Conservation (phyloP, 1,140 invertebrate genomes). For the Arctopsyche grandis region DNA sequence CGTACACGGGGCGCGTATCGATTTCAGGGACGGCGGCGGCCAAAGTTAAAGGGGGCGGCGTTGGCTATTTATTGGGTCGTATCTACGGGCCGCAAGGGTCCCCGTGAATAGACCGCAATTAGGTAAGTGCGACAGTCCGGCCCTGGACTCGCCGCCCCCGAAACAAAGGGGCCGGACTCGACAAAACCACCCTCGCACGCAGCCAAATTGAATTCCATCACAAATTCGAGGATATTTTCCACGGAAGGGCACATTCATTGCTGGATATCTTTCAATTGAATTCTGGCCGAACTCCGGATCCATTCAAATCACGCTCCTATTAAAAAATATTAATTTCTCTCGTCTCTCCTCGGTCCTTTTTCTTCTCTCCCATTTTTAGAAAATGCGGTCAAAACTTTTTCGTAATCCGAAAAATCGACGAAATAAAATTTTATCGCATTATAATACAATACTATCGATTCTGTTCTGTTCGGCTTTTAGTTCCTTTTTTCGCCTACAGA, state of each 20-base stretch:
- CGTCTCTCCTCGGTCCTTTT: neutral
- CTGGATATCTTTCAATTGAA: constrained; percentile 14
- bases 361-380: too few relatives aligned
- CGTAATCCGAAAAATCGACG: too few relatives aligned
- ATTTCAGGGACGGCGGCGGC: neutral
- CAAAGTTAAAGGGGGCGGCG: neutral
- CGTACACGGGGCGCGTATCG: too few relatives aligned
- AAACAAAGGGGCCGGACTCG: constrained; percentile 22
- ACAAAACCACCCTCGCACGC: neutral
- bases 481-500: too few relatives aligned
- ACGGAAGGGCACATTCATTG: neutral
- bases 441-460: too few relatives aligned
- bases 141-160: neutral
- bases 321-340: constrained; percentile 28
- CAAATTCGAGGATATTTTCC: constrained; percentile 28
- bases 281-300: neutral
- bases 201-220: constrained; percentile 33
- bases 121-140: constrained; percentile 31
- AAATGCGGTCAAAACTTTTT: too few relatives aligned
- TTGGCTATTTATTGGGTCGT: neutral
- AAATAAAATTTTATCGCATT: too few relatives aligned
- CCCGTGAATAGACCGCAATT: constrained; percentile 35
- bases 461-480: too few relatives aligned
- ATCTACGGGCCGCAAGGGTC: neutral
- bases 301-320: constrained; percentile 25